Conservation (phyloP, 2,113 vertebrate species). For the Emydocephalus ijimae region DNA sequence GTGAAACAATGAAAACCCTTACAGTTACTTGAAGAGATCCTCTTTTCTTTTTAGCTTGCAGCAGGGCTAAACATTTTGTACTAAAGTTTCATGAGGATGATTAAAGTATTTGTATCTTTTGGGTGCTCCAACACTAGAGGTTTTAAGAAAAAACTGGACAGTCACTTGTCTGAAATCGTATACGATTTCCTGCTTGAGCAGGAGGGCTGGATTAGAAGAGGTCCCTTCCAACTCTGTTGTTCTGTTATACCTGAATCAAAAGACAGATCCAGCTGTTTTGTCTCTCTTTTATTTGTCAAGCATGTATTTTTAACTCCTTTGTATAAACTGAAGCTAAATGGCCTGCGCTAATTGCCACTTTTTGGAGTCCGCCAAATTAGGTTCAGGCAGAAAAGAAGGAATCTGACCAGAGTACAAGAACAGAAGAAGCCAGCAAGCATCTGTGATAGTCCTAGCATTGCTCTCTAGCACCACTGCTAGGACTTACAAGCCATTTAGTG, state of each 20-base stretch:
- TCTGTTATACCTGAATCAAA: neutral
- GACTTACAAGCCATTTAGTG: neutral
- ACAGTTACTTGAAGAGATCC: neutral
- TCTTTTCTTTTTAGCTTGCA: neutral
- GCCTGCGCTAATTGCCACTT: neutral
- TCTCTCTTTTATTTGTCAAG: neutral
- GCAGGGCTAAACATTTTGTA: neutral
- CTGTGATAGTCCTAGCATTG: neutral
- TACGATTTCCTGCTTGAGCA: neutral
- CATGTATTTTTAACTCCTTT: neutral
- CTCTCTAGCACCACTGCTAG: neutral
- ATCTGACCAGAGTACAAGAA: neutral
- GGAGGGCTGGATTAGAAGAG: neutral
- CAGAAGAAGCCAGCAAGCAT: neutral
- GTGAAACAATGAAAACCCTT: fast-evolving
- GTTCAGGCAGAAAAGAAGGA: neutral
- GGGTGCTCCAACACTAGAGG: neutral
- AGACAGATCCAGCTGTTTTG: neutral
- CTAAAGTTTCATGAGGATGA: neutral
- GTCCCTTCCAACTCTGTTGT: neutral
- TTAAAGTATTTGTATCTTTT: neutral
- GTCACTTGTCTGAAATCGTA: neutral
- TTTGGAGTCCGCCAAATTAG: too few relatives aligned
- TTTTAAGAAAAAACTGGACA: neutral
- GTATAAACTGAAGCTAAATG: neutral